Base-by-base conservation (phyloP, 2,888 invertebrate genomes). In the Synanthedon myopaeformis region DNA sequence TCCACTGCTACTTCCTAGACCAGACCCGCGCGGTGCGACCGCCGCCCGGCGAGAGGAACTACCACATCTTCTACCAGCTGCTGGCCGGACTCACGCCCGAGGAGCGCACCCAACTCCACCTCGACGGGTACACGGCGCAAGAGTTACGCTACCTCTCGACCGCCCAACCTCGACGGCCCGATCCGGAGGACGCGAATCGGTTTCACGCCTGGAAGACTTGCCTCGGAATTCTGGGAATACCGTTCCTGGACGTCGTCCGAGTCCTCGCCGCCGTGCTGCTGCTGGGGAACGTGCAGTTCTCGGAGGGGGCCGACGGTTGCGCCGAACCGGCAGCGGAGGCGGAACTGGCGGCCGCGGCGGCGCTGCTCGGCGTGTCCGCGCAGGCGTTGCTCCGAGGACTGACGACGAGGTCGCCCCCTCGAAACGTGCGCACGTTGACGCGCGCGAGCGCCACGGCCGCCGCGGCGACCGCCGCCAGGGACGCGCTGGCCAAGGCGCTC, bases 41-140 rank as follows among this genome's bases (percentile, higher is more conserved):
- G 19, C 89, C 95, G 64, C 90, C 93, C 13, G 92, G 93, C 70
- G 97, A 97, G 84, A 96, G 96, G 76, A 98, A 97, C 87, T 98
- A 96, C 82, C 97, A 98, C 79, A 96, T 98, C 68, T 98, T 98
- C 88, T 98, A 98, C 87, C 97, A 98, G 89, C 93, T 98, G 82
- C 88, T 98, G 65, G 96, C 96, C 14, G 97, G 98, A 0, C 89
- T 98, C 28, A 92, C 93, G 49, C 86, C 91, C 53, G 97, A 97
- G 62, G 98, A 98, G 92, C 93, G 64, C 76, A 91, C 92, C 14
- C 95, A 95, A 82, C 89, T 97, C 41, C 95, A 96, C 74, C 88
- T 97, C 59, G 95, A 96, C 69, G 95, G 95, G 4, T 95, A 95
- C 76, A 91, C 93, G 48, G 90, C 95, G 12, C 91, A 92, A 57